These are phyloP conservation scores for Cerceris rybyensis DNA, from an alignment of 2,888 invertebrate genomes.

Conservation along the genomic window DNA sequence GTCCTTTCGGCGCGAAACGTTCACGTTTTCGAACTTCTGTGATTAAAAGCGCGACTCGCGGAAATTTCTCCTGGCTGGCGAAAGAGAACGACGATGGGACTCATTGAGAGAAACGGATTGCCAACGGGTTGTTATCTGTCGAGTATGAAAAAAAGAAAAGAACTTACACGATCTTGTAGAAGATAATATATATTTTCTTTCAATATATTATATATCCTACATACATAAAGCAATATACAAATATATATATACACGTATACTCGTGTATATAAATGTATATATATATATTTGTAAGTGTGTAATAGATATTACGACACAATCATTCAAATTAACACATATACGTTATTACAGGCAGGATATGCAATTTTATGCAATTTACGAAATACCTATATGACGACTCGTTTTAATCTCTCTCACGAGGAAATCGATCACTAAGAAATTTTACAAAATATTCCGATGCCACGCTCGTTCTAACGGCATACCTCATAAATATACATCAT, in stretches of 20 bases:
- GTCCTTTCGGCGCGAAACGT: background rate
- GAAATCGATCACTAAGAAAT: conserved; percentile 65
- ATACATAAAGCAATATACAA: conserved; percentile 71
- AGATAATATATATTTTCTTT: conserved; percentile 70
- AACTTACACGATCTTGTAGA: conserved; percentile 65
- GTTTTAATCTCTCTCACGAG: conserved; percentile 50
- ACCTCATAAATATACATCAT: conserved; percentile 63
- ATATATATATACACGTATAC: conserved; percentile 55
- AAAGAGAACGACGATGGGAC: conserved; percentile 5
- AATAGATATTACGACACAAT: conserved; percentile 68
- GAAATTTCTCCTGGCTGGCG: background rate
- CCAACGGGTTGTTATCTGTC: conserved; percentile 18
- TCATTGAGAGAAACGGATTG: conserved; percentile 60
- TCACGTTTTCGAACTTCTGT: background rate
- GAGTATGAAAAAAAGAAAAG: conserved; percentile 54
- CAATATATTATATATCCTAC: conserved; percentile 68
- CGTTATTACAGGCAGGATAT: conserved; percentile 70
- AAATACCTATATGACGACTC: conserved; percentile 58
- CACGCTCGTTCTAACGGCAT: conserved; percentile 57
- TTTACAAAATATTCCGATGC: conserved; percentile 67
- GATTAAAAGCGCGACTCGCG: background rate
- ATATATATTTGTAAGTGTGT: too few species aligned
- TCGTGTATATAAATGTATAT: too few species aligned
- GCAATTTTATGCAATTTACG: conserved; percentile 68
- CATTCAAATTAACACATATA: conserved; percentile 67